Conservation (phyloP, 2,797 vertebrate genomes). For the Syndactyla subalaris region DNA sequence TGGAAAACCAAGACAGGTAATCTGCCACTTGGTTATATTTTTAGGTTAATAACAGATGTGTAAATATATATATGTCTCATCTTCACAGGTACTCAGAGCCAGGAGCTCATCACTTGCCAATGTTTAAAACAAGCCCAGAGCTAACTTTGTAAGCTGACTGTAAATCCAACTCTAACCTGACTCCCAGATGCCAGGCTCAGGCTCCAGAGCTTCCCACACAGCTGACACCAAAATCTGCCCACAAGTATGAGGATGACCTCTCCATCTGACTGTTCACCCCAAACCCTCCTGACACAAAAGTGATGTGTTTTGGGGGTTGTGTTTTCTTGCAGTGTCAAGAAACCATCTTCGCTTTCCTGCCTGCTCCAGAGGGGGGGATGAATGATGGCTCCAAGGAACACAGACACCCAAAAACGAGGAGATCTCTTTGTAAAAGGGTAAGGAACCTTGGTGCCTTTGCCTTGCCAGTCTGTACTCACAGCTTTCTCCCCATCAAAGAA, state of each 20-base stretch:
- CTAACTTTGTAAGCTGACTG: neutral
- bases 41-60: slow-evolving; percentile 61
- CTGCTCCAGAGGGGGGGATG: neutral
- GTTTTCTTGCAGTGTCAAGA: neutral
- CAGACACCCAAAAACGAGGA: neutral
- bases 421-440: neutral
- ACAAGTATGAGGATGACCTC: neutral
- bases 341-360: neutral
- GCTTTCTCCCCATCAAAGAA: neutral
- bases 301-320: accelerated
- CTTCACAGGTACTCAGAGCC: slow-evolving; percentile 24
- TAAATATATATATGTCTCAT: slow-evolving; percentile 24
- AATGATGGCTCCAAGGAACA: neutral
- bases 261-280: neutral
- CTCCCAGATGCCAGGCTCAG: neutral
- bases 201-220: neutral
- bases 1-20: neutral
- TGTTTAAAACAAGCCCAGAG: slow-evolving; percentile 27
- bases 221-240: neutral
- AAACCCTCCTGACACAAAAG: neutral
- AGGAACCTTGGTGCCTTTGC: neutral
- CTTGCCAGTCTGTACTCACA: neutral
- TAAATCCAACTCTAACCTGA: neutral
- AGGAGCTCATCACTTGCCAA: slow-evolving; percentile 36
- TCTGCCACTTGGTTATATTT: slow-evolving; percentile 40